Conservation (phyloP, 2,888 invertebrate genomes). For the Habroteleia sp. region DNA sequence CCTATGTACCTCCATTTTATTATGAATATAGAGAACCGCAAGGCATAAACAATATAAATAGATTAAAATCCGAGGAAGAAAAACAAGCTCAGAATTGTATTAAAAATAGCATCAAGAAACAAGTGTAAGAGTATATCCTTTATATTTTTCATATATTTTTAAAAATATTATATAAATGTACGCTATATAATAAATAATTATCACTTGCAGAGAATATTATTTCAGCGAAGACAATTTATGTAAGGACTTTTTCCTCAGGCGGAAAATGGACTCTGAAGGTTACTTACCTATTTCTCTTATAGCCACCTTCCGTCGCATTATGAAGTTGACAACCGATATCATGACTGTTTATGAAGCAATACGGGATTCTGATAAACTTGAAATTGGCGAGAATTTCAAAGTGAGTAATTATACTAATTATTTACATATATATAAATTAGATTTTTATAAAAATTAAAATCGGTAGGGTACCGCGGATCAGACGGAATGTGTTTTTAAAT, state of each 20-base stretch:
- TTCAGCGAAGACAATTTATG: slow-evolving; percentile 98
- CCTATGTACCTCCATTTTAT: slow-evolving; percentile 36
- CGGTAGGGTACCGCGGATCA: no score
- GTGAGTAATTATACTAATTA: slow-evolving; percentile 78
- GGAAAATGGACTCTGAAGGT: slow-evolving; percentile 97
- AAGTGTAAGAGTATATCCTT: no score
- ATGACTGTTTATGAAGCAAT: slow-evolving; percentile 92
- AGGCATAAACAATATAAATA: slow-evolving; percentile 71
- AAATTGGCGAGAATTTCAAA: slow-evolving; percentile 89
- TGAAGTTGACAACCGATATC: slow-evolving; percentile 84
- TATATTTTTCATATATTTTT: no score
- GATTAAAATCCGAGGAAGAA: slow-evolving; percentile 82
- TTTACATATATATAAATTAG: no score
- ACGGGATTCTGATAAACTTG: slow-evolving; percentile 91
- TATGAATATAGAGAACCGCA: slow-evolving; percentile 30
- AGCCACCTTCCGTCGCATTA: slow-evolving; percentile 96
- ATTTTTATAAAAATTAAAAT: no score
- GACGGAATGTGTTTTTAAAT: no score
- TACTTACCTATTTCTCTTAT: slow-evolving; percentile 96
- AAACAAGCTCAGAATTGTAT: slow-evolving; percentile 84
- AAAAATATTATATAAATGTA: no score
- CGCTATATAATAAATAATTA: slow-evolving; percentile 69
- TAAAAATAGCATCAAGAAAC: slow-evolving; percentile 92
- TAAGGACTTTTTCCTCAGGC: slow-evolving; percentile 96
- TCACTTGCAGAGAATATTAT: slow-evolving; percentile 95